Conservation (phyloP, 92 coral and sea anemone species). For the Palythoa caribaeorum region DNA sequence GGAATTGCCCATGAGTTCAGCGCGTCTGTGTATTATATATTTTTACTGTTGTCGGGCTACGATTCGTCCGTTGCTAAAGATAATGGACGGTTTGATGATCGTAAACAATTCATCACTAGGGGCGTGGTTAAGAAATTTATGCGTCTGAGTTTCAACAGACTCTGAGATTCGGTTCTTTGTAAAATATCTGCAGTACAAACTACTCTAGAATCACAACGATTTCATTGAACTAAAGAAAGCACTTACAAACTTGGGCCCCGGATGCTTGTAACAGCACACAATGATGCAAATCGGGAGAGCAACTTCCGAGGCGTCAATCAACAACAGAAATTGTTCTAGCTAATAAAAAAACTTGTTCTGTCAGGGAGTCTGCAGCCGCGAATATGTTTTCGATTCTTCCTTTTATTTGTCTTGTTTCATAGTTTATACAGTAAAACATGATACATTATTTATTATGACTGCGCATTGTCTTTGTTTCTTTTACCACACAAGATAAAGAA, state of each 20-base stretch:
- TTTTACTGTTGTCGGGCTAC: conserved; percentile 31
- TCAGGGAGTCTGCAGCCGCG: not conserved
- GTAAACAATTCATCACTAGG: conserved; percentile 54
- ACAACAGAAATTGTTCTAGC: not conserved
- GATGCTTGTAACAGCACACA: conserved; percentile 18
- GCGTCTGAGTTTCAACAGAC: conserved; percentile 43
- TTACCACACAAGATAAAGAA: not conserved
- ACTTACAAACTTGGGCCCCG: not conserved
- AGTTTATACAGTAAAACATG: conserved; percentile 1
- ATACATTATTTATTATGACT: not conserved
- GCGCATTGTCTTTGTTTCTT: not conserved
- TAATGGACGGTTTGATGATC: conserved; percentile 43
- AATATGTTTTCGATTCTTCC: not conserved
- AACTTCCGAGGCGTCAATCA: conserved; percentile 32
- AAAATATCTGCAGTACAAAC: conserved; percentile 12
- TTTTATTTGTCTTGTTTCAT: not conserved
- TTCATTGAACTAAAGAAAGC: not conserved
- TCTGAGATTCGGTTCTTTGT: not conserved
- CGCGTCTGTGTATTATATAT: conserved; percentile 47
- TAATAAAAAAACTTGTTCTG: not conserved
- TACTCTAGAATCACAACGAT: not conserved
- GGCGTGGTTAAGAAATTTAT: conserved; percentile 47
- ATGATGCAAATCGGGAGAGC: not conserved
- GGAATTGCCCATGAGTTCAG: conserved; percentile 38
- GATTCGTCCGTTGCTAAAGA: conserved; percentile 59